Conservation (phyloP, 2,113 vertebrate species). For the Perca schrenkii region DNA sequence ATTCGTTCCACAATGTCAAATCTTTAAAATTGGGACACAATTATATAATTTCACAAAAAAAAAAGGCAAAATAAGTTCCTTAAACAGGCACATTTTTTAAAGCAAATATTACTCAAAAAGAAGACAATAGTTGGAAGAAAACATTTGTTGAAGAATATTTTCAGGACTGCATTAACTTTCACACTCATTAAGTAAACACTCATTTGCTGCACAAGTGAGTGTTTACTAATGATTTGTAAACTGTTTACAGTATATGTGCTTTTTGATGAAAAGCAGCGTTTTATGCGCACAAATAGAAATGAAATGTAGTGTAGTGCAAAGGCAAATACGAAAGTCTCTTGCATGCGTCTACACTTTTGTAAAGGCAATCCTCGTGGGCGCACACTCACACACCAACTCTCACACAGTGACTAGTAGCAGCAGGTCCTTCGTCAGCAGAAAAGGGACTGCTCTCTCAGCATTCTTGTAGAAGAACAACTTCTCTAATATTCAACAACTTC, state of each 20-base stretch:
- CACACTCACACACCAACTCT: background rate
- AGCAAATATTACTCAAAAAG: background rate
- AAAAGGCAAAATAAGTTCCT: background rate
- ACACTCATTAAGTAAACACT: background rate
- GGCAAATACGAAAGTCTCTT: slow-evolving; percentile 22
- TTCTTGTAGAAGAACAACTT: slow-evolving; percentile 58
- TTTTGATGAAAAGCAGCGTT: background rate
- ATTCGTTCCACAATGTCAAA: background rate
- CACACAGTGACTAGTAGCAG: slow-evolving; percentile 55
- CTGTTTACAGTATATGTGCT: background rate
- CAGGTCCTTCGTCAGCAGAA: slow-evolving; percentile 74
- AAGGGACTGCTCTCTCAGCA: slow-evolving; percentile 68
- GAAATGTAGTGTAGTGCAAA: background rate
- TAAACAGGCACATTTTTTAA: background rate
- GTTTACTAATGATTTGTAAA: background rate
- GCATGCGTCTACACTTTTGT: slow-evolving; percentile 31
- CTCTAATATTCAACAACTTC: slow-evolving; percentile 65
- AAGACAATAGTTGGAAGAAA: background rate
- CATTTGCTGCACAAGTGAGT: background rate
- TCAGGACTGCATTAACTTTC: background rate
- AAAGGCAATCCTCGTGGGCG: background rate
- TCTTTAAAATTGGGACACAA: background rate
- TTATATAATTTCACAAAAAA: background rate
- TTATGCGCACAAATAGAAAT: slow-evolving; percentile 1
- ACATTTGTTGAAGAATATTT: background rate